These are phyloP conservation scores for Novumbra hubbsi DNA, from an alignment of 2,797 vertebrate species.

Conservation along the genomic window DNA sequence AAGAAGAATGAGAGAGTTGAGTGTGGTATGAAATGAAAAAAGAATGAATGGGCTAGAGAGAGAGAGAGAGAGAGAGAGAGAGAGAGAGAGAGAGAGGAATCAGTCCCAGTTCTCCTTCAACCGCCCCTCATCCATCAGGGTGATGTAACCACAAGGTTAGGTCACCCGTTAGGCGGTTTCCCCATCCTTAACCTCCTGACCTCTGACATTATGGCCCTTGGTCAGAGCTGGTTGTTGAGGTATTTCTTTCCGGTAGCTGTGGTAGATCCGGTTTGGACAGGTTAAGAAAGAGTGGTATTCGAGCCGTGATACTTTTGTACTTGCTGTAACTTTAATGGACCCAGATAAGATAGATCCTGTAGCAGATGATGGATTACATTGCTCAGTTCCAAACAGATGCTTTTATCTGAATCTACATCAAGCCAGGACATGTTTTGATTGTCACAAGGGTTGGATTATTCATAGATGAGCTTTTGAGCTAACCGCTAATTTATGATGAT, in stretches of 20 bases:
- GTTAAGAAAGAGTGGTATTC: constrained; percentile 66
- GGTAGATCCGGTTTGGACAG: constrained; percentile 53
- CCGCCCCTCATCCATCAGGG: constrained; percentile 13
- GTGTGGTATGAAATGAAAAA: not conserved
- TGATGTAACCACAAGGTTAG: constrained; percentile 49
- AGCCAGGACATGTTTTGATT: constrained; percentile 70
- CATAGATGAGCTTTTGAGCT: constrained; percentile 46
- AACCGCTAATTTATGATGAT: constrained; percentile 3
- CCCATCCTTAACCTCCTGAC: constrained; percentile 60
- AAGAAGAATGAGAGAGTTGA: not conserved
- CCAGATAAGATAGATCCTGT: constrained; percentile 65
- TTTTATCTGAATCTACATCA: constrained; percentile 64
- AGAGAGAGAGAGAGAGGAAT: not conserved
- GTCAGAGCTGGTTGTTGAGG: constrained; percentile 28
- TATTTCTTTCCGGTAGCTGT: constrained; percentile 53
- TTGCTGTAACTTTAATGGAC: constrained; percentile 74
- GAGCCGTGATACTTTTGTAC: constrained; percentile 69
- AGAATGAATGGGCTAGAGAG: not conserved
- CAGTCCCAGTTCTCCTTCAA: not conserved
- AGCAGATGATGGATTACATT: constrained; percentile 60
- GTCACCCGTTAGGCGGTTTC: constrained; percentile 38
- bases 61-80: not conserved
- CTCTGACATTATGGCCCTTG: constrained; percentile 47
- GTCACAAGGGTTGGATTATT: constrained; percentile 64
- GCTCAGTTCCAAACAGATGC: constrained; percentile 64